phyloP scores from a whole-genome alignment of 2,113 vertebrate genomes.

The Callionymus lyra region DNA sequence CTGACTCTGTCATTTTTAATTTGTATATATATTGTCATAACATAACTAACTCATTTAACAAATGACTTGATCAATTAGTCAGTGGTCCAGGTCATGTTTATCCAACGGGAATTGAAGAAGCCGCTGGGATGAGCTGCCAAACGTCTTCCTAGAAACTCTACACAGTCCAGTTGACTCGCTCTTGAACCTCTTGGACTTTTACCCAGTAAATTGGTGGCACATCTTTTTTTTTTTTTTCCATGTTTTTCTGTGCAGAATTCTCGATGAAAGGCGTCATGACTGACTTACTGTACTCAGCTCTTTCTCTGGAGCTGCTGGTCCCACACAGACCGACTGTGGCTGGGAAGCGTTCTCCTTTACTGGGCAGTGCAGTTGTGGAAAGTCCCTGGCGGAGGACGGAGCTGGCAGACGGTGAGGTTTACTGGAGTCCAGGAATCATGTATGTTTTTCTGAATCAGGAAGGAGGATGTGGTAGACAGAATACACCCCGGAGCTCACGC shows the following conservation, averaged over 20 bases:
- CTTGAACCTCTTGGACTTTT: background rate
- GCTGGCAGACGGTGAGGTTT: constrained; percentile 40
- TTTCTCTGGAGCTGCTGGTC: constrained; percentile 17
- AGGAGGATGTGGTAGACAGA: constrained; percentile 64
- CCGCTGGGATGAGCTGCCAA: too few species aligned
- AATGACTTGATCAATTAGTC: too few species aligned
- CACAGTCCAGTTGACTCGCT: too few species aligned
- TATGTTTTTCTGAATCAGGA: constrained; percentile 63
- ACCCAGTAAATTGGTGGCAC: constrained; percentile 32
- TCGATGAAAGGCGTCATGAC: constrained; percentile 31
- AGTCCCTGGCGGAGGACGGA: constrained; percentile 66
- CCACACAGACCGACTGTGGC: constrained; percentile 38
- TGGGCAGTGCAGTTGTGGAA: constrained; percentile 64
- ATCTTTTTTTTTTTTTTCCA: constrained; percentile 6
- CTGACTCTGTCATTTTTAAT: too few species aligned
- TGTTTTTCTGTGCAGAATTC: constrained; percentile 16
- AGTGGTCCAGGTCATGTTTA: too few species aligned
- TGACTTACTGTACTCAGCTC: constrained; percentile 6
- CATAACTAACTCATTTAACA: too few species aligned
- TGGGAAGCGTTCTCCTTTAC: constrained; percentile 38
- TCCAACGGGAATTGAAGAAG: too few species aligned
- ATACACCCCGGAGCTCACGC: constrained; percentile 49
- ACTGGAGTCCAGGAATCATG: constrained; percentile 55
- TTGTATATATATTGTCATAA: too few species aligned
- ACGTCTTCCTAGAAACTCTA: too few species aligned